A percentile compares a stretch with the other conserved stretches of the same genome.
Conservation (phyloP, 1,140 invertebrate species). For the Acromyrmex heyeri region DNA sequence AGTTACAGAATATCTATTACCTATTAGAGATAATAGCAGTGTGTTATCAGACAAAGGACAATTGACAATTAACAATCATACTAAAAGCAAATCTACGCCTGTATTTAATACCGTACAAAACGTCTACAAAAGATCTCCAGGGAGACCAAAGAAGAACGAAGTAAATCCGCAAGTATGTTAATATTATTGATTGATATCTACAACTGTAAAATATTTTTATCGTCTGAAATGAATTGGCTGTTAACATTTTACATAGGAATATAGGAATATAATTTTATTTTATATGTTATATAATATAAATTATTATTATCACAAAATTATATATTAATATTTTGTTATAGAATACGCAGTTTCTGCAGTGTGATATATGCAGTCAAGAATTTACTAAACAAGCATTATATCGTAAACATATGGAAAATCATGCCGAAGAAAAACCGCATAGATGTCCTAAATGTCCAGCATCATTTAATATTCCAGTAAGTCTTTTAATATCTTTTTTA, state of each 20-base stretch:
- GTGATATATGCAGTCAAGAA: slow-evolving; percentile 87
- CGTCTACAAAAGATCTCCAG: slow-evolving; percentile 66
- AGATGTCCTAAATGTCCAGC: slow-evolving; percentile 88
- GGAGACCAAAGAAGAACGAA: slow-evolving; percentile 76
- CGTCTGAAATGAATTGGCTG: slow-evolving; percentile 17
- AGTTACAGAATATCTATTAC: not conserved
- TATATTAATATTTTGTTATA: slow-evolving; percentile 24
- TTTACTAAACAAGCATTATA: slow-evolving; percentile 87
- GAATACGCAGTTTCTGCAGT: slow-evolving; percentile 84
- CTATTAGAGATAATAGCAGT: not conserved
- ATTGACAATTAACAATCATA: not conserved
- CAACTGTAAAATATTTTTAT: slow-evolving; percentile 2
- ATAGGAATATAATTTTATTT: not conserved
- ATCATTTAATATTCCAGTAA: slow-evolving; percentile 89
- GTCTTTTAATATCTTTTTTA: slow-evolving; percentile 1
- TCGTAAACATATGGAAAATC: slow-evolving; percentile 87
- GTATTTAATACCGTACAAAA: not conserved
- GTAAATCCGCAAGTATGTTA: slow-evolving; percentile 57
- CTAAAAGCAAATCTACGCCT: not conserved
- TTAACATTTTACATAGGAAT: not conserved
- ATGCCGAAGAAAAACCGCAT: slow-evolving; percentile 89
- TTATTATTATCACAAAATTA: not conserved
- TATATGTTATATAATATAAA: not conserved
- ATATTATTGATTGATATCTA: not conserved
- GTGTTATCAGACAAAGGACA: slow-evolving; percentile 23